These are phyloP conservation scores for Euwallacea similis DNA, from an alignment of 1,140 invertebrate species.

Conservation along the genomic window DNA sequence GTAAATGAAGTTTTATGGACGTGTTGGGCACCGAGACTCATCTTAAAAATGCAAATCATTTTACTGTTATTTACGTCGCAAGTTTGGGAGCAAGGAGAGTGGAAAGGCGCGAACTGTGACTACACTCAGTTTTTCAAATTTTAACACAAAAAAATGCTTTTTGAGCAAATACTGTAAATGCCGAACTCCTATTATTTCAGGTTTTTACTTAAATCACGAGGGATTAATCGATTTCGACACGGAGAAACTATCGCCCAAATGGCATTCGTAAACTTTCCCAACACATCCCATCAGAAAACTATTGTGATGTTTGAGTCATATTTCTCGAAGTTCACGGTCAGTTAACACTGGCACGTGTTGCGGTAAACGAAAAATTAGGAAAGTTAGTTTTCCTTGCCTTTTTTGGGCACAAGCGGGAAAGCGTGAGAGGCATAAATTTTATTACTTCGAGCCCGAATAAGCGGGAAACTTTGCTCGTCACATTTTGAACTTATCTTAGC, in stretches of 20 bases:
- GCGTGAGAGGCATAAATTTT: too few relatives aligned
- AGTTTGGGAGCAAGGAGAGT: neutral
- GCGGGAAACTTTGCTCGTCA: too few relatives aligned
- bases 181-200: too few relatives aligned
- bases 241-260: neutral
- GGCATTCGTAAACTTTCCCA: neutral
- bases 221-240: neutral
- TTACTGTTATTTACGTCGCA: conserved; percentile 12
- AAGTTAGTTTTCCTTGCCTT: neutral
- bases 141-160: too few relatives aligned
- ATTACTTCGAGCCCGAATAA: too few relatives aligned
- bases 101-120: too few relatives aligned
- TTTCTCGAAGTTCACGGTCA: conserved; percentile 5
- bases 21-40: conserved; percentile 8
- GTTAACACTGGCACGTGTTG: conserved; percentile 10
- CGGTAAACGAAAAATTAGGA: conserved; percentile 14
- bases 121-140: too few relatives aligned
- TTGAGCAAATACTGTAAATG: too few relatives aligned
- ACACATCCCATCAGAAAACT: conserved; percentile 1
- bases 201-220: too few relatives aligned
- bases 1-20: conserved; percentile 24
- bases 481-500: too few relatives aligned
- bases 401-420: too few relatives aligned
- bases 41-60: conserved; percentile 17
- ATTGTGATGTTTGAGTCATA: neutral